Conservation (phyloP, 2,113 vertebrate genomes). For the Pterocles burchelli region DNA sequence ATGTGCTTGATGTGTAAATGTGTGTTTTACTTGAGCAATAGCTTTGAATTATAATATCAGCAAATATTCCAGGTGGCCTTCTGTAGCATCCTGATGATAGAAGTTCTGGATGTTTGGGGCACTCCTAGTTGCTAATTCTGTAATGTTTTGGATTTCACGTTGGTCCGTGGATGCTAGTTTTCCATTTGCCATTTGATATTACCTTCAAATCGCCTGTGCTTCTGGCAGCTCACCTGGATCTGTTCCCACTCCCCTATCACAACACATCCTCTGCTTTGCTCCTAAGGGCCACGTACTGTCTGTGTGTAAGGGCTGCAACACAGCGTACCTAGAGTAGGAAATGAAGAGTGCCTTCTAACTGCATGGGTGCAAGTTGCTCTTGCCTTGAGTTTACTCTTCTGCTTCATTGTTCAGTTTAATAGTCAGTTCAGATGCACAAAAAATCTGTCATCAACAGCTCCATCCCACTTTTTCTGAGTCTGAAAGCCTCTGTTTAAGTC, state of each 20-base stretch:
- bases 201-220: neutral
- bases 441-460: neutral
- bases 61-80: neutral
- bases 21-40: neutral
- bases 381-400: neutral
- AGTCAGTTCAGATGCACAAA: neutral
- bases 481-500: neutral
- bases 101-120: neutral
- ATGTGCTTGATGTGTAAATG: neutral
- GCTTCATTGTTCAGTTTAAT: neutral
- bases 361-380: neutral
- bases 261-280: neutral
- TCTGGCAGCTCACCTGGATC: neutral
- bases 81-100: neutral
- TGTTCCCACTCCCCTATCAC: neutral
- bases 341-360: neutral
- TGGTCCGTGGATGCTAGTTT: neutral
- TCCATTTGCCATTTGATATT: neutral
- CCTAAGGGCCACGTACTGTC: rapidly evolving
- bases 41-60: neutral
- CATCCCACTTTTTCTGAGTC: neutral
- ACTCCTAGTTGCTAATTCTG: neutral
- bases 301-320: neutral
- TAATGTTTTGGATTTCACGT: neutral
- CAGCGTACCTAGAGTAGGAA: rapidly evolving